These are phyloP conservation scores for Mercenaria mercenaria DNA, from an alignment of 1,140 invertebrate species.

Conservation along the genomic window DNA sequence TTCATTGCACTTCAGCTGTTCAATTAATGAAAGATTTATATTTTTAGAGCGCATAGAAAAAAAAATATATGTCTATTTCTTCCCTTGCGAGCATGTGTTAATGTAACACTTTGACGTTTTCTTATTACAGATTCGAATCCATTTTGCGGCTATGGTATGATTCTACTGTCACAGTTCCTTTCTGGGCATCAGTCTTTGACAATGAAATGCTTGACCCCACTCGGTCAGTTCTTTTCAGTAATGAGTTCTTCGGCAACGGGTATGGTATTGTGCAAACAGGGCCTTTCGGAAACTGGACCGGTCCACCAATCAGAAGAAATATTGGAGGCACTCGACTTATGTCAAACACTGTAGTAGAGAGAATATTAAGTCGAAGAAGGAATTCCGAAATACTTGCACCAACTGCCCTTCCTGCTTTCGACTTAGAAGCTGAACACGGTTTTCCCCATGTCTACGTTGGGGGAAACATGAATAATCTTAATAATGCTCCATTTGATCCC, in stretches of 20 bases:
- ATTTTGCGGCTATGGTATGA: slow-evolving; percentile 24
- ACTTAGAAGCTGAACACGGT: slow-evolving; percentile 79
- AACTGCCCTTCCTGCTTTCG: slow-evolving; percentile 57
- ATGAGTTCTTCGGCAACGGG: slow-evolving; percentile 83
- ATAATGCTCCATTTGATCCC: slow-evolving; percentile 83
- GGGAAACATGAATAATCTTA: slow-evolving; percentile 76
- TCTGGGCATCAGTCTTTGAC: slow-evolving; percentile 83
- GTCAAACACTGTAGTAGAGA: slow-evolving; percentile 34
- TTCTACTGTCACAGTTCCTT: slow-evolving; percentile 77
- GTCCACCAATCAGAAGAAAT: slow-evolving; percentile 43
- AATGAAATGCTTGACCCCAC: slow-evolving; percentile 76
- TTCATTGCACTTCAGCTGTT: too few relatives aligned
- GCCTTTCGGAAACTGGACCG: slow-evolving; percentile 76
- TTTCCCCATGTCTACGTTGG: slow-evolving; percentile 76
- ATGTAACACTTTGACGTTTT: too few relatives aligned
- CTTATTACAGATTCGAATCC: slow-evolving; percentile 42
- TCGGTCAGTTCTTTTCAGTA: slow-evolving; percentile 82
- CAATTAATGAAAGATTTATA: too few relatives aligned
- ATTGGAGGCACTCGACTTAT: slow-evolving; percentile 62
- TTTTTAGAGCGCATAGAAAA: too few relatives aligned
- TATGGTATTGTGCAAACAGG: slow-evolving; percentile 82
- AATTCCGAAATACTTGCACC: slow-evolving; percentile 67
- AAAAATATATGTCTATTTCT: too few relatives aligned
- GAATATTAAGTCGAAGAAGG: slow-evolving; percentile 61
- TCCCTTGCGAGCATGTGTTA: too few relatives aligned